Conservation (phyloP, 2,113 vertebrate genomes). For the Manacus vitellinus region DNA sequence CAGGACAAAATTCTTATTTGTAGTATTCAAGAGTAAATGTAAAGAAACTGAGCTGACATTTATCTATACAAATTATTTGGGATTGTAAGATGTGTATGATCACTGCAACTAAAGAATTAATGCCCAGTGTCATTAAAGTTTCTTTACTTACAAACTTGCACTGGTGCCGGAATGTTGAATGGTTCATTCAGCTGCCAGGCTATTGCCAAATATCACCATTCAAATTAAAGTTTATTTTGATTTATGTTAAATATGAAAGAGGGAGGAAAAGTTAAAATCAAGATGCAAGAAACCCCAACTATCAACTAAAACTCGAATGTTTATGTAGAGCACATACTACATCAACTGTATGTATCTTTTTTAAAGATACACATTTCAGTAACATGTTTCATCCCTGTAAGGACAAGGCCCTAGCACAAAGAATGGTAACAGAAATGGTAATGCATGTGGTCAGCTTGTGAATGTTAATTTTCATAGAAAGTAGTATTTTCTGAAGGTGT, state of each 20-base stretch:
- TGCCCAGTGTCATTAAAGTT: background rate
- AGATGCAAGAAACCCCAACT: background rate
- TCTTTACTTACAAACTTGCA: background rate
- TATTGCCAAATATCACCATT: background rate
- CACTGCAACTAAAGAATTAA: background rate
- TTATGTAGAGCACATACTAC: background rate
- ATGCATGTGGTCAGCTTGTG: background rate
- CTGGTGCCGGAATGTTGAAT: background rate
- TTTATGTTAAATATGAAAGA: background rate
- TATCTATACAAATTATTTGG: background rate
- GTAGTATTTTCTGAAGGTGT: background rate
- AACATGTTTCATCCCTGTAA: background rate
- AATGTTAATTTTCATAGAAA: background rate
- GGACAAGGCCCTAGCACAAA: background rate
- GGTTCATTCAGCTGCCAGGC: background rate
- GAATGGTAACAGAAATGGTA: background rate
- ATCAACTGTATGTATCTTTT: background rate
- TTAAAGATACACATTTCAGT: background rate
- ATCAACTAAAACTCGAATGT: background rate
- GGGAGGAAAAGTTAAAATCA: background rate
- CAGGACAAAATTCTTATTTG: background rate
- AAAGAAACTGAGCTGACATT: background rate
- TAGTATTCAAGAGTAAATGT: background rate
- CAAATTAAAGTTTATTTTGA: background rate
- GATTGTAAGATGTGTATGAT: background rate